Base-by-base conservation (phyloP, 1,140 invertebrate species). In the Medauroidea extradentata region DNA sequence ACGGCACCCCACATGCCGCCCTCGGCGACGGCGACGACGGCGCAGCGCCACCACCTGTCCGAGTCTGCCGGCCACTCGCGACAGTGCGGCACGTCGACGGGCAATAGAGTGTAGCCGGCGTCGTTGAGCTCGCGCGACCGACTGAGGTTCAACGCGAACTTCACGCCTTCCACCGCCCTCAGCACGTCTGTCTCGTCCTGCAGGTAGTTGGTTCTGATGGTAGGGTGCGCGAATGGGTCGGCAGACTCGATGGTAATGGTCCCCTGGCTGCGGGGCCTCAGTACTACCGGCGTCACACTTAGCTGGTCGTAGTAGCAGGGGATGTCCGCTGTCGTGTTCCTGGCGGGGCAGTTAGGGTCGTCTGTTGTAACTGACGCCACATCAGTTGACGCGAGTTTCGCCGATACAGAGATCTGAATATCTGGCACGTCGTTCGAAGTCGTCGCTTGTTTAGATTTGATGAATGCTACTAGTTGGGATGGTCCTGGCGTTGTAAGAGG, bases 161-260 rank as follows among this genome's bases (percentile, higher is more conserved):
- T 39, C n/a, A 11, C 24, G 18, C 11, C 53, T 67, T 93, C 89
- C 0, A 87, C 85, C 3, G 94, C 67, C 0, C 87, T 80, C 63
- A 85, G 75, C 42, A 55, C 5, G 44, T 55, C 53, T 11, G 18
- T 23, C 13, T 18, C 27, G 44, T 44, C 19, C 18, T 4, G 2
- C 5, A 55, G 27, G 44, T 55, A 55, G 44, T 44, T 43, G 2
- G 53, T 23, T 24, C 27, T 9, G 27, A 55, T 43, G 19, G 44
- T 8, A 25, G 53, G 53, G 4, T 21, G 23, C 5, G 21, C 18
- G 16, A 55, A 44, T 2, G 53, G 53, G 16, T 55, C 27, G 7
- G 18, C 25, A 3, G 34, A 23, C 23, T n/a, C 27, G 2, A 55
- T 21, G 4, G 39, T 44, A 4, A 55, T 25, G 11, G 14, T 27